These are phyloP conservation scores for Oedothorax gibbosus DNA, from an alignment of 1,140 invertebrate species.

Conservation along the genomic window DNA sequence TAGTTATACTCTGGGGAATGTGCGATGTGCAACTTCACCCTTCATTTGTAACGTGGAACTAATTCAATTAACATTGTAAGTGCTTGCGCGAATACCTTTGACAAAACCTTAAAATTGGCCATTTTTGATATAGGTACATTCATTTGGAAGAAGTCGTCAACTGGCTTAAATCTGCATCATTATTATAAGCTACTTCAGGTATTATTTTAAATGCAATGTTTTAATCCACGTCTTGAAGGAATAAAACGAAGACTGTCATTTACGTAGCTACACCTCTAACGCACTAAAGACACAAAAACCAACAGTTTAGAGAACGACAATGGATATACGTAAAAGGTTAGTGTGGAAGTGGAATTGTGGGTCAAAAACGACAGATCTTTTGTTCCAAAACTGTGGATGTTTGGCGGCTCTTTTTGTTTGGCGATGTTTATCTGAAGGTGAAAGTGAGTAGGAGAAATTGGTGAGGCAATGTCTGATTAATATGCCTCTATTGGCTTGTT, in stretches of 20 bases:
- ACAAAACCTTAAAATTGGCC: too few relatives aligned
- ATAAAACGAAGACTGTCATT: too few relatives aligned
- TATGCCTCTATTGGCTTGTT: background rate
- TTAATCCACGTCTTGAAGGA: background rate
- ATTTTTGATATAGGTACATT: too few relatives aligned
- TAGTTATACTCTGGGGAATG: too few relatives aligned
- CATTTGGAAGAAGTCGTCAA: too few relatives aligned
- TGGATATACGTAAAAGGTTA: conserved; percentile 31
- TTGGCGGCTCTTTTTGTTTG: conserved; percentile 20
- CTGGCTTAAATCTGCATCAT: too few relatives aligned
- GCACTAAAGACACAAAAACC: background rate
- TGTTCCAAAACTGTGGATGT: background rate
- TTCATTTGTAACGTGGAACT: too few relatives aligned
- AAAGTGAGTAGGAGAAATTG: conserved; percentile 20
- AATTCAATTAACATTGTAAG: too few relatives aligned
- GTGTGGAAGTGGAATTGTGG: conserved; percentile 45
- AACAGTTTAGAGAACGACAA: conserved; percentile 20
- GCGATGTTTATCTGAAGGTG: conserved; percentile 38
- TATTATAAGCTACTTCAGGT: too few relatives aligned
- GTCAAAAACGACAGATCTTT: conserved; percentile 49
- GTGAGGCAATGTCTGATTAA: conserved; percentile 46
- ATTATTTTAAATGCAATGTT: background rate
- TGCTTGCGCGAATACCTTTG: too few relatives aligned
- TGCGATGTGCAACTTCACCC: too few relatives aligned
- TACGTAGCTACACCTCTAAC: too few relatives aligned